Base-by-base conservation (phyloP, 2,797 vertebrate species). In the Coracias cyanogaster region DNA sequence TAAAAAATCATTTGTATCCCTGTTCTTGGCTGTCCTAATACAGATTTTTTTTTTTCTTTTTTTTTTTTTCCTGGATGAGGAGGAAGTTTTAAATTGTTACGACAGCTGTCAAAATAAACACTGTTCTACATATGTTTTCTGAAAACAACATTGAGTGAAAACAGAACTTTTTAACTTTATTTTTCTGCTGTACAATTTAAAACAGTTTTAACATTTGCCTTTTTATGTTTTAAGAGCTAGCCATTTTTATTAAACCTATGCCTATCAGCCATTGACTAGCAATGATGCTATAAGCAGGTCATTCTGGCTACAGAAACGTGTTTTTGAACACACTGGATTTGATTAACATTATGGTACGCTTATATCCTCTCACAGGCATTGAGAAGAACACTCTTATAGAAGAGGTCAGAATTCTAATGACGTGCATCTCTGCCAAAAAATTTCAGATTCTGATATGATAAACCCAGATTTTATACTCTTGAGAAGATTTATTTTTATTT, bases 111-210 rank as follows among this genome's bases (percentile, higher is more conserved):
- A 65, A 97, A 97, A 98, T 97, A 98, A 98, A 98, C 98, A 98
- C 98, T 98, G 98, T 98, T 98, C 97, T 98, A 98, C 97, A 95
- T 96, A 97, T 73, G 98, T 98, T 98, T 98, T 98, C 98, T 98
- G 98, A 98, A 98, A 98, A 98, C 97, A 97, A 94, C 97, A 96
- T 95, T 97, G 98, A 98, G 97, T 98, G 97, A 97, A 98, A 98
- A 98, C 97, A 98, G 97, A 98, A 97, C 98, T 98, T 98, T 98
- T 98, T 98, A 98, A 98, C 98, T 98, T 98, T 98, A 98, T 98
- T 98, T 98, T 98, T 98, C 98, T 98, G 98, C 98, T 98, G 98
- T 98, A 98, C 98, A 98, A 98, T 98, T 98, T 98, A 98, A 98
- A 98, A 98, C 98, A 74, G 98, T 98, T 98, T 98, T 98, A 98